These are phyloP conservation scores for Allophyes oxyacanthae DNA, from an alignment of 2,888 invertebrate species.

Conservation along the genomic window DNA sequence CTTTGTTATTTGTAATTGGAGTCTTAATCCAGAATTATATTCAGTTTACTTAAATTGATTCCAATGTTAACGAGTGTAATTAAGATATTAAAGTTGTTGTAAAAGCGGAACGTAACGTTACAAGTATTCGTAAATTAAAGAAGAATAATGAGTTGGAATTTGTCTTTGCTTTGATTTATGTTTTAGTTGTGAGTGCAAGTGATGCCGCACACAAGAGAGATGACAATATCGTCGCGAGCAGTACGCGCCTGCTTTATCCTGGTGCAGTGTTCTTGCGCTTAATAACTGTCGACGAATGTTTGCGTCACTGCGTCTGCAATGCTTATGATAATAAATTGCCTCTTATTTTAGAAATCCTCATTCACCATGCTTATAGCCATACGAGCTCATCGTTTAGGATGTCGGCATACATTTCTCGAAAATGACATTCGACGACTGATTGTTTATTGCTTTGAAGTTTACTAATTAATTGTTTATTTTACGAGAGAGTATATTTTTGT, in stretches of 20 bases:
- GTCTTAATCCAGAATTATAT: constrained; percentile 48
- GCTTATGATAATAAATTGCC: constrained; percentile 84
- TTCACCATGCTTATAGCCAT: constrained; percentile 78
- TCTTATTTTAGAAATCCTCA: constrained; percentile 87
- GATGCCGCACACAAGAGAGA: constrained; percentile 71
- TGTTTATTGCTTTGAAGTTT: constrained; percentile 61
- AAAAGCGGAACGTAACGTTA: constrained; percentile 22
- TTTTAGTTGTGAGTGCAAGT: constrained; percentile 68
- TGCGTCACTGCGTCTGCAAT: constrained; percentile 83
- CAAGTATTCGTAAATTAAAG: constrained; percentile 55
- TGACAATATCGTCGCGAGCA: constrained; percentile 69
- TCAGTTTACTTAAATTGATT: constrained; percentile 52
- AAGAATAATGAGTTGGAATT: constrained; percentile 75
- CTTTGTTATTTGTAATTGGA: constrained; percentile 55
- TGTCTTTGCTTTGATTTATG: constrained; percentile 75
- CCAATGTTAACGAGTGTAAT: constrained; percentile 27
- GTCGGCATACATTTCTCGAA: constrained; percentile 76
- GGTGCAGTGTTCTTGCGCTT: constrained; percentile 83
- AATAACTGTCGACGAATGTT: constrained; percentile 87
- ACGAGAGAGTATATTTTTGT: neutral
- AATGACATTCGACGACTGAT: constrained; percentile 77
- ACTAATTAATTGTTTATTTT: constrained; percentile 43
- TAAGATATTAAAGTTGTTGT: constrained; percentile 22
- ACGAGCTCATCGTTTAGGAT: constrained; percentile 76
- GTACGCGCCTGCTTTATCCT: constrained; percentile 72